Conservation (phyloP, 2,888 invertebrate genomes). For the Iphiclides podalirius region DNA sequence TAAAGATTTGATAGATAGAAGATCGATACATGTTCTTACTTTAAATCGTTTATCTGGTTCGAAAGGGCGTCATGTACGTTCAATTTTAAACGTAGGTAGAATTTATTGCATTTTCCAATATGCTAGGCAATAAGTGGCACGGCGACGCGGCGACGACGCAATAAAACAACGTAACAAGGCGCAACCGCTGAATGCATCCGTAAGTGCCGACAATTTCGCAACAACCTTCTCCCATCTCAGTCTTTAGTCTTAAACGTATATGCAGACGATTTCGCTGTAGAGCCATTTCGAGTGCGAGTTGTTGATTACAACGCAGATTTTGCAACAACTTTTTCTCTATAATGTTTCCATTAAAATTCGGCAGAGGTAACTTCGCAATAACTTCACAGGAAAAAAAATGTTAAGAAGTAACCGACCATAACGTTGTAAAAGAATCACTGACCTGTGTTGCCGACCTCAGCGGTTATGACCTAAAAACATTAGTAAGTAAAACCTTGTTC, state of each 20-base stretch:
- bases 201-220: conserved; percentile 38
- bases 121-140: conserved; percentile 13
- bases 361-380: too few species aligned
- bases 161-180: conserved; percentile 32
- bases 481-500: conserved; percentile 11
- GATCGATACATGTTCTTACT: too few species aligned
- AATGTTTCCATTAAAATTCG: too few species aligned
- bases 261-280: too few species aligned
- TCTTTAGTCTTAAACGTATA: neutral
- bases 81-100: too few species aligned
- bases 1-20: too few species aligned
- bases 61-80: too few species aligned
- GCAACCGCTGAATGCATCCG: conserved; percentile 44
- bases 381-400: too few species aligned
- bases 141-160: conserved; percentile 8
- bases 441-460: conserved; percentile 13
- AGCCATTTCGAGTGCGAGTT: too few species aligned
- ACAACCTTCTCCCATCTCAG: conserved; percentile 1
- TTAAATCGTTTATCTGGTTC: too few species aligned
- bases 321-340: too few species aligned
- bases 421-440: conserved; percentile 15
- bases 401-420: conserved; percentile 5
- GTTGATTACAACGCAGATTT: too few species aligned
- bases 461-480: conserved; percentile 14
- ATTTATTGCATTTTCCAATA: conserved; percentile 5